Conservation (phyloP, 2,888 invertebrate species). For the Clanis bilineata region DNA sequence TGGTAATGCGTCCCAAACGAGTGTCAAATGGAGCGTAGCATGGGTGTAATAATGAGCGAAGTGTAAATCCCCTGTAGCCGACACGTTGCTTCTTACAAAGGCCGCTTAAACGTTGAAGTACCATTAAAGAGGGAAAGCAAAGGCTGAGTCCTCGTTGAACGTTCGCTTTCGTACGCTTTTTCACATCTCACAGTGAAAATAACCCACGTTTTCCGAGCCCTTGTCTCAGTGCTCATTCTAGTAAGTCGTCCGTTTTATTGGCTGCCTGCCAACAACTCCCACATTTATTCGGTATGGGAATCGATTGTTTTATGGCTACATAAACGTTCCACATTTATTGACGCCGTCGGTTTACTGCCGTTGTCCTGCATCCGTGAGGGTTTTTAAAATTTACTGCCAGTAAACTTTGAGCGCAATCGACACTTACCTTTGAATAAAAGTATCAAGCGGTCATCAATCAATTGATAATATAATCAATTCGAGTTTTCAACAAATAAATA, state of each 20-base stretch:
- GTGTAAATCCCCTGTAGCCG: conserved; percentile 51
- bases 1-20: not conserved
- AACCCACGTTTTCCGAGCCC: conserved; percentile 55
- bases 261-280: conserved; percentile 64
- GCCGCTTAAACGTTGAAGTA: conserved; percentile 60
- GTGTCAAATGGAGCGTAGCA: conserved; percentile 4
- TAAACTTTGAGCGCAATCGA: conserved; percentile 51
- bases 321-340: conserved; percentile 69
- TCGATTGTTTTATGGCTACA: conserved; percentile 72
- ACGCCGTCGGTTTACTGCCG: conserved; percentile 58
- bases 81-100: conserved; percentile 50
- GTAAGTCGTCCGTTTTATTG: conserved; percentile 61
- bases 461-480: not conserved
- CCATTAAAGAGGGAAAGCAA: conserved; percentile 63
- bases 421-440: conserved; percentile 43
- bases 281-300: conserved; percentile 67
- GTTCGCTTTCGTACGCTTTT: conserved; percentile 67
- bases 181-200: conserved; percentile 64
- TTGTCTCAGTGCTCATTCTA: conserved; percentile 50
- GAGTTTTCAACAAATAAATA: not conserved
- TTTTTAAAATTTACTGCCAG: conserved; percentile 61
- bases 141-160: conserved; percentile 63
- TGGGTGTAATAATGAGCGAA: conserved; percentile 52
- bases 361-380: conserved; percentile 59
- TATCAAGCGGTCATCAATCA: conserved; percentile 34